Evolutionary conservation across 2,797 vertebrate genomes (phyloP).

Genomic region (Labeo calbasu): DNA sequence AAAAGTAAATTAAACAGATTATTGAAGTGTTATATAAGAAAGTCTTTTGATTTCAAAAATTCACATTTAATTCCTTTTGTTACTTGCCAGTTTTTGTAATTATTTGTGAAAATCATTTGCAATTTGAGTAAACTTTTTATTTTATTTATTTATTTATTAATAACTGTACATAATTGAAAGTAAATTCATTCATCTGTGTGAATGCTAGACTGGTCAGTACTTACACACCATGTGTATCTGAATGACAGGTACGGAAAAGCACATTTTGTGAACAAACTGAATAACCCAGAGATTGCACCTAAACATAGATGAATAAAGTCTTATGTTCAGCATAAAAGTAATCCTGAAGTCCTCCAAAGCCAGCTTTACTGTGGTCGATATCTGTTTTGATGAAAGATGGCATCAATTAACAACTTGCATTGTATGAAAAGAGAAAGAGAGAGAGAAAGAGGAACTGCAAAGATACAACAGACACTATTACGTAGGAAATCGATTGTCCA

Average conservation of each 20-base stretch:
- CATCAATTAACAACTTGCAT: constrained; percentile 24
- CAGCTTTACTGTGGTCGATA: not conserved
- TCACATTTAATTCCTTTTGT: not conserved
- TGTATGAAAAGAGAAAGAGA: not conserved
- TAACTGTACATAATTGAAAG: not conserved
- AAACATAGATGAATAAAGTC: not conserved
- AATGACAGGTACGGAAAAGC: not conserved
- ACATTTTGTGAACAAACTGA: constrained; percentile 3
- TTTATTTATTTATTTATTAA: not conserved
- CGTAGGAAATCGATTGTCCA: not conserved
- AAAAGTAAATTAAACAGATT: too few relatives aligned
- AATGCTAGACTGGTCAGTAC: not conserved
- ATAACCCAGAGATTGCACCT: not conserved
- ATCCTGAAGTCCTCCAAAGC: not conserved
- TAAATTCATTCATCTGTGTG: not conserved
- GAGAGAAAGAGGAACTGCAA: not conserved
- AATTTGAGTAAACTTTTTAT: not conserved
- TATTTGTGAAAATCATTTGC: not conserved
- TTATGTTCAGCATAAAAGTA: not conserved
- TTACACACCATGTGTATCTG: not conserved
- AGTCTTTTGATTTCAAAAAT: not conserved
- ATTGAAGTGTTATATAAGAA: not conserved
- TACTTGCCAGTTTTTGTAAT: not conserved
- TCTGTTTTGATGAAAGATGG: constrained; percentile 36
- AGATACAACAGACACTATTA: not conserved